Base-by-base conservation (phyloP, 2,113 vertebrate genomes). In the Erinaceus europaeus region DNA sequence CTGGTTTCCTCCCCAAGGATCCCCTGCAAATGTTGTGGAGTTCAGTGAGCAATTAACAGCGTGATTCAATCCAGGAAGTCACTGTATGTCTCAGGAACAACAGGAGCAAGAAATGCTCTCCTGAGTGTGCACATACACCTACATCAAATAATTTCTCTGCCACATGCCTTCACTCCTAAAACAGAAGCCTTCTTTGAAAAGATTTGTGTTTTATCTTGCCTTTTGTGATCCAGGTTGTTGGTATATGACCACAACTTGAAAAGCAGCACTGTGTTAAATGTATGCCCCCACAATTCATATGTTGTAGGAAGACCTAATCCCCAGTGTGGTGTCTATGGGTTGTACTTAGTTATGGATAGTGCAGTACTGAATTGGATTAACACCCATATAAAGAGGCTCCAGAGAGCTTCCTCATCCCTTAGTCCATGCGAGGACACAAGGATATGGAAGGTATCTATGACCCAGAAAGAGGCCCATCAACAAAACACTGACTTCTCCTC, bases 111-210 rank as follows among this genome's bases (percentile, higher is more conserved):
- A 29, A 11, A 7, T 2, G 5, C 4, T 14, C 12, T 13, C 2
- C 5, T 10, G 9, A 25, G 67, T 0, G 5, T 3, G 5, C 6
- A 0, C 17, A 15, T n/a, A n/a, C 20, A 9, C 65, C 9, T 9
- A 0, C 12, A 2, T 4, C 42, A 0, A 1, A 25, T 1, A 0
- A 0, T 11, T 32, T 29, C 44, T 27, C 13, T 8, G 53, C 32
- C 48, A 25, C 18, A 9, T 0, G 10, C 10, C 6, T 1, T 27
- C 32, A 0, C 36, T 10, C 10, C 21, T 6, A 23, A 5, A 42
- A 17, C 29, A 46, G 42, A 4, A 3, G 1, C 0, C 10, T 5
- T 12, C 2, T 7, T 29, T 55, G 1, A 0, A n/a, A 14, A 34
- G n/a, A 2, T 15, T 18, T 2, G 20, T 6, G 8, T 13, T 29